phyloP scores from a whole-genome alignment of 1,140 invertebrate genomes.

The Maniola jurtina region DNA sequence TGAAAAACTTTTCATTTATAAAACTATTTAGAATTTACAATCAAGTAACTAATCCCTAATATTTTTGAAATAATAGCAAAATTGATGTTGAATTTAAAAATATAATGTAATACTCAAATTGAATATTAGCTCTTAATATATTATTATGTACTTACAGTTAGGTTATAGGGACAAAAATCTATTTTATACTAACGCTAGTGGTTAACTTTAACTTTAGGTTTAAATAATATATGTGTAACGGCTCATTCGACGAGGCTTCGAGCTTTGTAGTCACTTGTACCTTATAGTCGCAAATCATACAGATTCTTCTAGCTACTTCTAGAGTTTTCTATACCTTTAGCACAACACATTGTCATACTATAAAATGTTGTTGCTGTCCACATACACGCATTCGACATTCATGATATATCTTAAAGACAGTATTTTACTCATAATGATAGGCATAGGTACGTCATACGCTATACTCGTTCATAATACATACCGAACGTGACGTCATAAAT shows the following conservation, averaged over 20 bases:
- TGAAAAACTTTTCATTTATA: not conserved
- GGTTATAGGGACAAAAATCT: constrained; percentile 63
- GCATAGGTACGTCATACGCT: too few species aligned
- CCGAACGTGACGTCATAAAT: too few species aligned
- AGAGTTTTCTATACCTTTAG: not conserved
- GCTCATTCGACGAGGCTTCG: constrained; percentile 57
- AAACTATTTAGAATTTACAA: not conserved
- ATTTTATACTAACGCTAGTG: constrained; percentile 70
- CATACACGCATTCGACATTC: not conserved
- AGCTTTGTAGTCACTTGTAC: constrained; percentile 54
- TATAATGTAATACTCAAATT: constrained; percentile 31
- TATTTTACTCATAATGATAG: not conserved
- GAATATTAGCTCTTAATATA: constrained; percentile 13
- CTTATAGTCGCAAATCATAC: constrained; percentile 41
- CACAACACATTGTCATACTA: not conserved
- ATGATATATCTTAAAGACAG: not conserved
- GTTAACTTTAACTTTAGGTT: constrained; percentile 28
- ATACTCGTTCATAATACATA: too few species aligned
- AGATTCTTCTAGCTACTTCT: constrained; percentile 35
- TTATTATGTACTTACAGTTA: constrained; percentile 43
- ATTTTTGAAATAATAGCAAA: constrained; percentile 9
- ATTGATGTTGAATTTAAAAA: not conserved
- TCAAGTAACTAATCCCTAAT: not conserved
- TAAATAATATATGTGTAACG: constrained; percentile 38
- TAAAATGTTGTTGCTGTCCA: not conserved